Base-by-base conservation (phyloP, 1,140 invertebrate species). In the Arion vulgaris region DNA sequence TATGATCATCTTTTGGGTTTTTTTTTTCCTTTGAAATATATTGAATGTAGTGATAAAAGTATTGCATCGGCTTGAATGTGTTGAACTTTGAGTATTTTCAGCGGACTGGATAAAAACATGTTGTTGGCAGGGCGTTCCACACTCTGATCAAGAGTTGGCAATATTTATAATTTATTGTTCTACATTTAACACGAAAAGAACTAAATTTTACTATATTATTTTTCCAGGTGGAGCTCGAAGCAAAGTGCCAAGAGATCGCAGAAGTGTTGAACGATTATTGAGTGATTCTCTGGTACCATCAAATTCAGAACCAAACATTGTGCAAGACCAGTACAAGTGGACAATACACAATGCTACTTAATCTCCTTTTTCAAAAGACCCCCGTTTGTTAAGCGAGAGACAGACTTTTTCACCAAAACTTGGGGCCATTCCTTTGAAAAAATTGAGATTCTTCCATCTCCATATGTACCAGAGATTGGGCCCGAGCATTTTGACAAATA, bases 341-440 rank as follows among this genome's bases (percentile, higher is more conserved):
- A 94, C 92, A n/a, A 84, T 94, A 34, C 94, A 93, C 85, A 92
- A 93, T 76, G 92, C 97, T 39, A 95, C 86, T 92, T 93, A 99
- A 99, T 93, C 94, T 99, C 84, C 96, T 98, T 97, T 98, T 80
- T 94, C 99, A 39, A 98, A 99, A 93, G 98, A 99, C 93, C 98
- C 98, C 0, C 95, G 95, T 73, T 95, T 95, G 96, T 96, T n/a
- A 91, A 93, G 78, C 94, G 88, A 85, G 88, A 92, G 85, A 88
- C 92, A 92, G 93, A 98, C 90, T 97, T 99, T 88, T 98, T 99
- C 89, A 98, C 98, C 0, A 97, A 97, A 92, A 98, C 97, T 85
- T 99, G 98, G 98, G 98, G 98, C 62, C 97, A 98, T 89, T 94
- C 94, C 81, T 99, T 99, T 93, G 91, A 92, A 83, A 95, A 95